Conservation (phyloP, 1,140 invertebrate species). For the Coptotermes formosanus region DNA sequence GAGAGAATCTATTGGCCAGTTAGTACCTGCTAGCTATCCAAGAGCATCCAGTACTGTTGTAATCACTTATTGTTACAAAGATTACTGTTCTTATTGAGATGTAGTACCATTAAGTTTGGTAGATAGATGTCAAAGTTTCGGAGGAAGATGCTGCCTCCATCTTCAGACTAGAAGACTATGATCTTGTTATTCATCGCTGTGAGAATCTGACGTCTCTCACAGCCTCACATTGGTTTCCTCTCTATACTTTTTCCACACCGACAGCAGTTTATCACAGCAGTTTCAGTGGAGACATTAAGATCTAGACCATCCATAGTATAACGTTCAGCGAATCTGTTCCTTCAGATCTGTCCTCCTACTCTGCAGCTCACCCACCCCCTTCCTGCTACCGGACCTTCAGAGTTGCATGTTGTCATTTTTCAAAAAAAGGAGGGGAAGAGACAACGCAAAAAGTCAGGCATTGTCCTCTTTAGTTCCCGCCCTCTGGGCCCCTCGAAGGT, state of each 20-base stretch:
- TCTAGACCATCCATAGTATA: not conserved
- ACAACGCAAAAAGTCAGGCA: conserved; percentile 14
- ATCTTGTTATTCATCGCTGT: no score
- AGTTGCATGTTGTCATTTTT: conserved; percentile 19
- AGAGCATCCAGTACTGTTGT: no score
- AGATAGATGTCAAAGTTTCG: no score
- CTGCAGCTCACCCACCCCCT: not conserved
- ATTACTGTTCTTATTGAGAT: no score
- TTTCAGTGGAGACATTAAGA: conserved; percentile 3
- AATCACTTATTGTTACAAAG: no score
- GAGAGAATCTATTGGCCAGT: no score
- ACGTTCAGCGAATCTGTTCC: conserved; percentile 7
- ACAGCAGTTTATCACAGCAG: not conserved
- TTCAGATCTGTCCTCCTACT: conserved; percentile 1
- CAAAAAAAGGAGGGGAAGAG: not conserved
- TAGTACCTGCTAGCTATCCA: no score
- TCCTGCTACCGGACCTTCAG: conserved; percentile 16
- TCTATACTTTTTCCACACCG: not conserved
- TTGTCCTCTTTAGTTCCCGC: conserved; percentile 17
- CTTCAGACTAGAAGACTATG: no score
- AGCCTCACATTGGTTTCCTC: no score
- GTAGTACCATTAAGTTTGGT: no score
- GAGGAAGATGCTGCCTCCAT: no score
- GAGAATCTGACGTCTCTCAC: no score
- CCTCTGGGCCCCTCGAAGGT: not conserved